phyloP scores from a whole-genome alignment of 92 coral and sea anemone species.

The Bergia puertoricense region DNA sequence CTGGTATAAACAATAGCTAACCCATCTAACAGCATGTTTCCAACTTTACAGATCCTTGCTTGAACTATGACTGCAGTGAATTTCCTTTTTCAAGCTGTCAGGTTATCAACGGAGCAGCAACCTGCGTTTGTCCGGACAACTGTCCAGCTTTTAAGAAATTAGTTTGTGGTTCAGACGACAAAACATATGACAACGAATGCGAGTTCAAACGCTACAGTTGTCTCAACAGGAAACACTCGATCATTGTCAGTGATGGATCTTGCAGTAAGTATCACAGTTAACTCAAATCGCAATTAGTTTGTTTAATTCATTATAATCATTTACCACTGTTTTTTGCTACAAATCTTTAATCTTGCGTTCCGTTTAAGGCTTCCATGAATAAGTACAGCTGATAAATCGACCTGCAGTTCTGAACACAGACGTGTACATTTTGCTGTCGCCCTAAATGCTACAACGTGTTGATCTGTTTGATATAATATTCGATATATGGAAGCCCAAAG shows the following conservation, averaged over 20 bases:
- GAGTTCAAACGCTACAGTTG: conserved; percentile 21
- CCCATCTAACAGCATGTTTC: neutral
- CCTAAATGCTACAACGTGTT: no score
- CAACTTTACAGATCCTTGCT: conserved; percentile 17
- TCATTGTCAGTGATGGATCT: neutral
- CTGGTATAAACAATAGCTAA: neutral
- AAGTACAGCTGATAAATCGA: no score
- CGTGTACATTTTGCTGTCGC: no score
- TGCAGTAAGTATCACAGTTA: neutral
- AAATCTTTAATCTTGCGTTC: no score
- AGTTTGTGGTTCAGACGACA: conserved; percentile 30
- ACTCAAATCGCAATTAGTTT: no score
- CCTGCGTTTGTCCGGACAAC: conserved; percentile 21
- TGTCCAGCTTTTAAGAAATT: neutral
- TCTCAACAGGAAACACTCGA: neutral
- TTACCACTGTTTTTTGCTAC: no score
- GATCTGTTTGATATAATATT: no score
- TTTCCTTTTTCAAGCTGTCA: conserved; percentile 18
- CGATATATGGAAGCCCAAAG: no score
- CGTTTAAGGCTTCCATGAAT: no score
- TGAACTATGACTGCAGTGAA: conserved; percentile 23
- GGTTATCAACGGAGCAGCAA: neutral
- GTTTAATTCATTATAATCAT: no score
- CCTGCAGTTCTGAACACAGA: no score
- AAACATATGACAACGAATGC: conserved; percentile 26